Base-by-base conservation (phyloP, 2,797 vertebrate genomes). In the Sylvilagus floridanus region DNA sequence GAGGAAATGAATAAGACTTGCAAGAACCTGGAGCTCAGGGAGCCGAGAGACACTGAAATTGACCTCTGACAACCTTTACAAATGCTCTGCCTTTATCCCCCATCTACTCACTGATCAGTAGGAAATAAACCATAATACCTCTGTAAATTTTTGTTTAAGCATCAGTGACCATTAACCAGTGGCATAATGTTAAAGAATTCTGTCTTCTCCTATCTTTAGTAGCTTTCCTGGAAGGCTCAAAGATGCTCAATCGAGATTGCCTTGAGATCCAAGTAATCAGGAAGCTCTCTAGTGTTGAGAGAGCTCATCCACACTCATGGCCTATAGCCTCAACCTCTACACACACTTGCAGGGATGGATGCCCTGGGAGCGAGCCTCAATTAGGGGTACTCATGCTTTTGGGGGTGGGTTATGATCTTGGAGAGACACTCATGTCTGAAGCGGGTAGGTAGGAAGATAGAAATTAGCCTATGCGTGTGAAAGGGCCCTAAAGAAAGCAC, bases 171-270 rank as follows among this genome's bases (percentile, higher is more conserved):
- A 32, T 47, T 12, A 42, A 62, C 42, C 47, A 37, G 32, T 50
- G 52, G 19, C 28, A 22, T 78, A 17, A 42, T 24, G 50, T n/a
- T 52, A 60, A 91, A 57, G 13, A 57, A 68, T 75, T 66, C 68
- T 79, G 63, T 73, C 28, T 19, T 82, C 16, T 72, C 22, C 14
- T 7, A 4, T 54, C 16, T 91, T 28, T 11, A 42, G 28, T 17
- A 42, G 54, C 26, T 77, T 89, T 84, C 69, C 66, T 73, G 28
- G 88, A 35, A 92, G 28, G 52, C 52, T 92, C 84, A 37, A 76
- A 84, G 68, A 84, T 50, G 57, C 24, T 66, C 52, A 30, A 1
- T 32, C 57, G 73, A 79, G 60, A 69, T 16, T 28, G 32, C 1
- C 1, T 63, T 83, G 60, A 86, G 84, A 82, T 37, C 11, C 19